Percentiles rank a stretch among this genome's conserved stretches.
These are phyloP conservation scores for Gobius niger DNA, from an alignment of 2,113 vertebrate genomes.

Conservation along the genomic window DNA sequence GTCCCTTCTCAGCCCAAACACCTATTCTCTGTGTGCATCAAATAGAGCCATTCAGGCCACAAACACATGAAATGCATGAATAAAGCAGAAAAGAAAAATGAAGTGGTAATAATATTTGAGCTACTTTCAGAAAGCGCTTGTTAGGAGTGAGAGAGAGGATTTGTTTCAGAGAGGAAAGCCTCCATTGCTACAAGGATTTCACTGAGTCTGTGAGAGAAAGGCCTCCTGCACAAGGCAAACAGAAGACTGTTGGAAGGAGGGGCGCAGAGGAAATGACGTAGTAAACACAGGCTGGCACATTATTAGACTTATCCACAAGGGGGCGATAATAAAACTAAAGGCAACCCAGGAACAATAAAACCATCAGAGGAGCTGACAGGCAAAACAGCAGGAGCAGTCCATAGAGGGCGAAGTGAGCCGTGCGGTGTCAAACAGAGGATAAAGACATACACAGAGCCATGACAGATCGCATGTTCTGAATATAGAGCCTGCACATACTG, in stretches of 20 bases:
- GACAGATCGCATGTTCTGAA: constrained; percentile 74
- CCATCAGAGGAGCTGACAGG: constrained; percentile 61
- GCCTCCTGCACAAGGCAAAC: constrained; percentile 52
- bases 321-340: constrained; percentile 56
- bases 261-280: constrained; percentile 36
- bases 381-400: constrained; percentile 49
- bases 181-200: constrained; percentile 36
- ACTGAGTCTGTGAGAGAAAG: constrained; percentile 52
- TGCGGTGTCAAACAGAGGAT: constrained; percentile 66
- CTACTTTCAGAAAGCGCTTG: constrained; percentile 54
- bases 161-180: constrained; percentile 51
- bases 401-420: constrained; percentile 67
- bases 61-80: constrained; percentile 66
- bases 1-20: constrained; percentile 65
- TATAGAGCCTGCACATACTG: constrained; percentile 66
- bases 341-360: constrained; percentile 62
- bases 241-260: constrained; percentile 20
- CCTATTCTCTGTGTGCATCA: constrained; percentile 59
- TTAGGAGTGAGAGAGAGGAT: constrained; percentile 40
- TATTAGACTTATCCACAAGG: constrained; percentile 61
- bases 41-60: constrained; percentile 64
- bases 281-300: not conserved
- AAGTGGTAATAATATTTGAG: constrained; percentile 70
- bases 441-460: constrained; percentile 66
- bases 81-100: constrained; percentile 66